phyloP scores from a whole-genome alignment of 2,797 vertebrate genomes.

The Enteromius mattozi region DNA sequence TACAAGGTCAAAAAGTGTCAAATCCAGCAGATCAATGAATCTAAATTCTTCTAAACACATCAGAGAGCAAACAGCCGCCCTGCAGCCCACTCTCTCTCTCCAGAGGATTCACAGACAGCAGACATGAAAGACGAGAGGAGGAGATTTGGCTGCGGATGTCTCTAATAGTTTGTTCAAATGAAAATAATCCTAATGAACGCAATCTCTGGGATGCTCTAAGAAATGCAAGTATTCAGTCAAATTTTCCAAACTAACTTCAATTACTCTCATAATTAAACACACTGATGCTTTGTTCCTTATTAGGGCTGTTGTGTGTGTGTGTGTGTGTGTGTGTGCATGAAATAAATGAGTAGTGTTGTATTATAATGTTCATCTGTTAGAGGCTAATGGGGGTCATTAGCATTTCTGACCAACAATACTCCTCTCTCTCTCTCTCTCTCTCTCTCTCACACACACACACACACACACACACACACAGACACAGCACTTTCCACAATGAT shows the following conservation, averaged over 20 bases:
- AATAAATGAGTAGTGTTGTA: constrained; percentile 37
- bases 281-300: background rate
- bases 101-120: constrained; percentile 10
- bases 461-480: background rate
- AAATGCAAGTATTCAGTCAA: background rate
- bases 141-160: background rate
- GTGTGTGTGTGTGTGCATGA: background rate
- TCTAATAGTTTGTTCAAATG: constrained; percentile 10
- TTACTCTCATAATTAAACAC: constrained; percentile 23
- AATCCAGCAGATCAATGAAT: constrained; percentile 1
- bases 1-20: constrained; percentile 25
- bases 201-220: background rate
- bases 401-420: constrained; percentile 55
- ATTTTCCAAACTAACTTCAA: constrained; percentile 4
- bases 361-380: constrained; percentile 61
- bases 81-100: constrained; percentile 20
- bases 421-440: background rate
- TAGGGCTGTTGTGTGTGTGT: background rate
- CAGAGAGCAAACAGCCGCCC: background rate
- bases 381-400: constrained; percentile 66
- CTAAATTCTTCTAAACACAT: constrained; percentile 23
- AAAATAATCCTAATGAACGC: background rate
- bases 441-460: background rate
- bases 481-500: background rate
- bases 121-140: constrained; percentile 13